Conservation (phyloP, 2,888 invertebrate genomes). For the Volucella inflata region DNA sequence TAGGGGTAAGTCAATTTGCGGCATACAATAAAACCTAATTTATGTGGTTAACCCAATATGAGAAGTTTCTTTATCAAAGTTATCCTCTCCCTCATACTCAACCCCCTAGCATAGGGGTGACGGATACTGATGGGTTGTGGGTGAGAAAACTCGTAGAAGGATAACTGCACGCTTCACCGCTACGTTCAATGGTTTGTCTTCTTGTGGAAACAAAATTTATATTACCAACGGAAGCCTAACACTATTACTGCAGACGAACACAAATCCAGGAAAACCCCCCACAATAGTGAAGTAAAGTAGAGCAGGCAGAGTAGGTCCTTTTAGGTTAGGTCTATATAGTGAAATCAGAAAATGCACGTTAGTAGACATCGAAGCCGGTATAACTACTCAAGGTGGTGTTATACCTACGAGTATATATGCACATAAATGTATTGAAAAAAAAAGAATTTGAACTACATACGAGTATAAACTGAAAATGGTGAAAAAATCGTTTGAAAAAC, state of each 20-base stretch:
- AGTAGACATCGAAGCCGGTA: conserved; percentile 18
- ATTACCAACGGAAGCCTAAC: conserved; percentile 63
- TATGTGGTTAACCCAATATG: conserved; percentile 74
- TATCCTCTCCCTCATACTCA: conserved; percentile 31
- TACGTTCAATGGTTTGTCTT: neutral
- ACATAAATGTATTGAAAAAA: neutral
- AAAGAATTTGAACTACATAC: conserved; percentile 10
- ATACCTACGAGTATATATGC: no score
- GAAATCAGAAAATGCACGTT: neutral
- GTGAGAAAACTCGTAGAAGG: neutral
- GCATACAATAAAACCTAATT: conserved; percentile 72
- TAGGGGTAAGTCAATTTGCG: conserved; percentile 67
- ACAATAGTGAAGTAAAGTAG: neutral
- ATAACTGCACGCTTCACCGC: neutral
- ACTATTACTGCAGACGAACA: conserved; percentile 65
- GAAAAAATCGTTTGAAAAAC: conserved; percentile 40
- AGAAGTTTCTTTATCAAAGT: conserved; percentile 67
- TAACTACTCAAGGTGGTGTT: neutral
- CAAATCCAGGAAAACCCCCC: conserved; percentile 39
- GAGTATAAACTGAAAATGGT: neutral
- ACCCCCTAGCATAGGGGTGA: neutral
- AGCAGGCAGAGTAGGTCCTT: conserved; percentile 35
- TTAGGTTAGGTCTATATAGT: neutral
- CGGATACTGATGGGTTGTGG: conserved; percentile 15
- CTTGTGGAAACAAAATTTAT: conserved; percentile 54